Evolutionary conservation across 2,113 vertebrate genomes (phyloP), one percentile per base, ranked within the genome.

Genomic region (Glaucomys volans): DNA sequence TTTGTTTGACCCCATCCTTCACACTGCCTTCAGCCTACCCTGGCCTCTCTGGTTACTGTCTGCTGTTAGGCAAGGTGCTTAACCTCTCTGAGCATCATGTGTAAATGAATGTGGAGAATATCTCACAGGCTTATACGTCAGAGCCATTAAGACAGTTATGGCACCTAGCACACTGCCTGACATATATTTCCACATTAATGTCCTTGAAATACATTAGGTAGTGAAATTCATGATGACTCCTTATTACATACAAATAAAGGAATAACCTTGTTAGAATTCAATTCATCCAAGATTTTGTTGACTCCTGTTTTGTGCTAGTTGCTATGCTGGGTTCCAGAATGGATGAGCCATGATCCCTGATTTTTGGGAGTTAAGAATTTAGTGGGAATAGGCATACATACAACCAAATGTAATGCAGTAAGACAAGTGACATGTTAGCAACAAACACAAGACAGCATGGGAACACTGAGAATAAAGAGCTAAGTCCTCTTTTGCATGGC

Each of bases 401-500:
- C 18, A 75, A 2, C 44, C 40, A 30, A 32, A n/a, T 5, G 11
- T 7, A 82, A 47, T 9, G 37, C 18, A 28, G 8, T 37, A 28
- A 37, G 22, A 14, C 17, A 32, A 28, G 24, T 84, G 42, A 17
- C 1, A 0, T 0, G 4, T 24, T 20, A 67, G n/a, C 28, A 12
- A 16, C 28, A 62, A 47, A 62, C 6, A 57, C 42, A 7, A 2
- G 69, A 67, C 40, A 62, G 66, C 26, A 3, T 0, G 35, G 82
- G 17, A 35, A 50, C 57, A 14, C 74, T 4, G 52, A 35, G 2
- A 52, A 8, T 16, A 32, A 64, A 35, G 11, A 28, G 44, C 62
- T 0, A 4, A 11, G 71, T 13, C 18, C 4, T n/a, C 1, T 17
- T 57, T 4, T 28, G 47, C 24, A 0, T 26, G 40, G 44, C 32